Evolutionary conservation across 1,140 invertebrate genomes (phyloP), one percentile per base, ranked within the genome.

Genomic region (Drosophila malerkotliana): DNA sequence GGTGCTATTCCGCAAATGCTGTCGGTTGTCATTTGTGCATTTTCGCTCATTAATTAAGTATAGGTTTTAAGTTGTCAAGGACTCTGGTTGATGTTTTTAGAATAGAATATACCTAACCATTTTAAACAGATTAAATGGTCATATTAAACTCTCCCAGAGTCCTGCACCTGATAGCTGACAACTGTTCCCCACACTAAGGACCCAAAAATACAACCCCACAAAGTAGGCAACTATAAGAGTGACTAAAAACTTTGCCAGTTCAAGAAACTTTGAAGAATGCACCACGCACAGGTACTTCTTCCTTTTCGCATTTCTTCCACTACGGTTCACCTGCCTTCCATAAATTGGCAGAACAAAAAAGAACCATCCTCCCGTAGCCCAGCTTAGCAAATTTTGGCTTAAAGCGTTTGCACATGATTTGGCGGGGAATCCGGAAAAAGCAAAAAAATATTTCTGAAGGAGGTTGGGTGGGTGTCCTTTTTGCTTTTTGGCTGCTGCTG

Each of bases 341-440:
- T 53, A 62, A 73, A 73, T 72, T 71, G 63, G 45, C 30, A 56
- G 52, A 71, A 62, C 61, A 47, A 53, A 56, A 64, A 44, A 53
- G 37, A 44, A 53, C 24, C 55, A 51, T 32, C 61, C 21, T 49
- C 39, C 26, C 21, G 6, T 26, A 5, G 8, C 32, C 14, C 34
- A n/a, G 63, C 63, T 68, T 39, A 67, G 58, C 60, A 62, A 78
- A 72, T 85, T 85, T 66, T 53, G 53, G 59, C 82, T 82, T 76
- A 72, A 78, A 81, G 62, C 69, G 56, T 64, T 87, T 82, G 61
- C 69, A 76, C 78, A 82, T 87, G 82, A 82, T 87, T 85, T 87
- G 66, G 48, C 62, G 74, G 52, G 28, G 49, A 47, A 54, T 37
- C 15, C 30, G 14, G 5, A 18, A 32, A 14, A 49, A 48, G 26